Base-by-base conservation (phyloP, 2,113 vertebrate genomes). In the Amphiprion percula region DNA sequence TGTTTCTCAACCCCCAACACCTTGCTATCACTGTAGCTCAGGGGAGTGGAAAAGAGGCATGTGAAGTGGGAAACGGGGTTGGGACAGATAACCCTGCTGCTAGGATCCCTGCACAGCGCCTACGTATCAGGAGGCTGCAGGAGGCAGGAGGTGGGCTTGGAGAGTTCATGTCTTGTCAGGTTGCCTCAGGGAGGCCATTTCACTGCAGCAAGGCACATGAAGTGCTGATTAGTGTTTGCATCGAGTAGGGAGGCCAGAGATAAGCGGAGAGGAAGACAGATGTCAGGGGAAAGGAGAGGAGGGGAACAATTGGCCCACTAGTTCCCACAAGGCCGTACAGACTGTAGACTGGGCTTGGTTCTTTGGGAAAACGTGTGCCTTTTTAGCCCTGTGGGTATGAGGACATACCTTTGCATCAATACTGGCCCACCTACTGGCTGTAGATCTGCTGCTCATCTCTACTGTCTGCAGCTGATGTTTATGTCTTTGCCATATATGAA, bases 1-100 rank as follows among this genome's bases (percentile, higher is more conserved):
- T 96, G 94, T 95, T 96, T 95, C 94, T 94, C 92, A 92, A 86
- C 91, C 87, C 92, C 93, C 2, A 5, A 96, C 96, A 96, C 96
- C 96, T 97, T 83, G 91, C 96, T 97, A 98, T 98, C 96, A 2
- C 50, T 23, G 65, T 19, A 41, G n/a, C 0, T 28, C 44, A 39
- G 75, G 84, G 88, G 86, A 76, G 86, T 85, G 84, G 80, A 91
- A 86, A 88, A 93, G 90, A 88, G 92, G 87, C 95, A 96, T 95
- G 94, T 94, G 88, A 88, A 88, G 90, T 90, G 82, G 90, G 88
- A 91, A 92, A 88, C 55, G 28, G 89, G 66, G 68, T 72, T 77
- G 61, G 79, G 68, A 58, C 41, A 84, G 92, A 93, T 93, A 92
- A 92, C 82, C 82, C 85, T 50, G 65, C 74, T 67, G 59, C 58